Evolutionary conservation across 2,797 vertebrate species (phyloP).

Genomic region (Acestrorhynchus altus): DNA sequence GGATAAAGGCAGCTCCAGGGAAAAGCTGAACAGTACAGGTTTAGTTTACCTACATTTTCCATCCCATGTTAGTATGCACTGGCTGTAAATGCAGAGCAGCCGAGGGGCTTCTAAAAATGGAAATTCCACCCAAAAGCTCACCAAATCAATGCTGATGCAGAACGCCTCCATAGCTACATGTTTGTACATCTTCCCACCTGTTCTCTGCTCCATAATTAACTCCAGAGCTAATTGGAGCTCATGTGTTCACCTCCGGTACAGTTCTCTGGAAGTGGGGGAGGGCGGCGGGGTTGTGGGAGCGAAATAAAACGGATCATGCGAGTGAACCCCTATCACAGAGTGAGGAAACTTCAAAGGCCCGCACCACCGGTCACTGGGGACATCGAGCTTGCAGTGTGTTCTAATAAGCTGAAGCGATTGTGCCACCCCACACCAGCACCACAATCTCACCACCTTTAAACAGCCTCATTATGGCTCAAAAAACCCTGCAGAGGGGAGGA

Average conservation of each 20-base stretch:
- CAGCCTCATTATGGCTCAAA: background rate
- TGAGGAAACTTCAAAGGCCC: conserved; percentile 58
- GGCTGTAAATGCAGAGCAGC: background rate
- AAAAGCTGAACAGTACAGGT: background rate
- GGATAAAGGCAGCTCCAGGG: background rate
- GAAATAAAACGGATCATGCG: conserved; percentile 23
- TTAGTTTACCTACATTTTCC: background rate
- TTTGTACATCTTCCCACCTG: background rate
- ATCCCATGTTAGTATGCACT: background rate
- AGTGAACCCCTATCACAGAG: conserved; percentile 24
- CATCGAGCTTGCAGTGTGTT: background rate
- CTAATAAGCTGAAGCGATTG: conserved; percentile 15
- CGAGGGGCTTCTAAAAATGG: conserved; percentile 8
- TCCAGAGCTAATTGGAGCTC: conserved; percentile 24
- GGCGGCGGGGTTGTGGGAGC: too few species aligned
- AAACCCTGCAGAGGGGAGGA: too few species aligned
- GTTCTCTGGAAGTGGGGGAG: background rate
- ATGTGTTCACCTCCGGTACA: background rate
- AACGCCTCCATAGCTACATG: background rate
- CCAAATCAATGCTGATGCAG: background rate
- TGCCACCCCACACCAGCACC: background rate
- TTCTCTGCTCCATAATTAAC: conserved; percentile 6
- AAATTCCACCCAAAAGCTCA: background rate
- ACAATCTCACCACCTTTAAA: background rate
- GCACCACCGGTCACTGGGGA: conserved; percentile 44